Evolutionary conservation across 2,888 invertebrate species (phyloP).

Genomic region (Ichneumon xanthorius): DNA sequence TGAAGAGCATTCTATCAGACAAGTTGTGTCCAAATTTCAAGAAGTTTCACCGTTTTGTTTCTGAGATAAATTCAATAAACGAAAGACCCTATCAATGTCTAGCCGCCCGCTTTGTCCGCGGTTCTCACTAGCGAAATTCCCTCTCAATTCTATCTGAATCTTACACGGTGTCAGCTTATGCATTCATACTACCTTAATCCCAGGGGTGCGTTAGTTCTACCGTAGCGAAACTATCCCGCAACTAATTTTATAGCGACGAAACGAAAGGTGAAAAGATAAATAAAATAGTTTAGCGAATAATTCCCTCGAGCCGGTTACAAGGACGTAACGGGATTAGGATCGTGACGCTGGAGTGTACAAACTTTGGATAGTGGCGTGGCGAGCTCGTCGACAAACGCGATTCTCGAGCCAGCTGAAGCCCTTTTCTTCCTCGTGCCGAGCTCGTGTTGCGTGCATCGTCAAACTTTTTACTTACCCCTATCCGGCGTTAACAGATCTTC

Average conservation of each 20-base stretch:
- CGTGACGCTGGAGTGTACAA: conserved; percentile 48
- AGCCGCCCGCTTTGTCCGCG: too few species aligned
- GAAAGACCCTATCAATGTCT: too few species aligned
- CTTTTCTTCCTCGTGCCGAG: conserved; percentile 35
- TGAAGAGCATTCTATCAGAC: too few species aligned
- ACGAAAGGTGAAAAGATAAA: neutral
- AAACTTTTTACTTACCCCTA: conserved; percentile 63
- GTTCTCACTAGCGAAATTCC: too few species aligned
- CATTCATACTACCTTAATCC: neutral
- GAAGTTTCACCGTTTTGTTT: too few species aligned
- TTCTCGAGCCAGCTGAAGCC: conserved; percentile 10
- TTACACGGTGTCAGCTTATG: too few species aligned
- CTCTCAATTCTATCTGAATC: too few species aligned
- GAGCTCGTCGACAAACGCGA: conserved; percentile 28
- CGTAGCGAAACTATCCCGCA: conserved; percentile 12
- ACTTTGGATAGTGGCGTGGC: conserved; percentile 42
- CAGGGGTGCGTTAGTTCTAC: neutral
- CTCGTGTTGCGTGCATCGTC: conserved; percentile 27
- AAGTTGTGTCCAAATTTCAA: too few species aligned
- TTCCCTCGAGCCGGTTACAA: conserved; percentile 41
- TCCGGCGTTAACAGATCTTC: conserved; percentile 60
- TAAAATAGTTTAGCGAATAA: conserved; percentile 36
- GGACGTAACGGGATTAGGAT: conserved; percentile 65
- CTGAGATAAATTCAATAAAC: too few species aligned
- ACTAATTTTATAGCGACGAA: conserved; percentile 28